These are phyloP conservation scores for Xestia ashworthii DNA, from an alignment of 2,888 invertebrate species.

Conservation along the genomic window DNA sequence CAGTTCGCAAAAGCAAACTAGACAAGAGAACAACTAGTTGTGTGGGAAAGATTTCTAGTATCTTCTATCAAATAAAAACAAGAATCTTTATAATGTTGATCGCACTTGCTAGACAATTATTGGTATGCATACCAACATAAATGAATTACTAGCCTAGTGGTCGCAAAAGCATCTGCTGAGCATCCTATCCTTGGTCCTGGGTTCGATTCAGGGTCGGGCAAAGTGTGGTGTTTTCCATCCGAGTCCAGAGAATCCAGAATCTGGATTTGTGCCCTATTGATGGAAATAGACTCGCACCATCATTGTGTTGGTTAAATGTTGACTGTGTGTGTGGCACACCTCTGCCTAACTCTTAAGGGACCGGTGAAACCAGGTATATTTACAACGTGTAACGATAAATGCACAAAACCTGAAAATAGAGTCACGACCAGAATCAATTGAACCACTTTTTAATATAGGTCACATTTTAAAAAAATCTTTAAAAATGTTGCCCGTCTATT, in stretches of 20 bases:
- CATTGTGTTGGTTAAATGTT: no score
- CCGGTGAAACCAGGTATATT: no score
- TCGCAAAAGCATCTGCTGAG: background rate
- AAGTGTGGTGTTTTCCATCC: background rate
- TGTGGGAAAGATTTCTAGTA: background rate
- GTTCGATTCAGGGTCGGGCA: background rate
- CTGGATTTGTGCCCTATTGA: background rate
- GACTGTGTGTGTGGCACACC: no score
- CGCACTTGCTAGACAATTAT: background rate
- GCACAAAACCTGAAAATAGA: no score
- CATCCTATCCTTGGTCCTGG: background rate
- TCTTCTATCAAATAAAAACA: background rate
- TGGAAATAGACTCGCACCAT: no score
- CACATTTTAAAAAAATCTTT: no score
- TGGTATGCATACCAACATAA: background rate
- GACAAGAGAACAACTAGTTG: background rate
- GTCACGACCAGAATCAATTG: no score
- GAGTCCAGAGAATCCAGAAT: background rate
- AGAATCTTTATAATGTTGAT: conserved; percentile 1
- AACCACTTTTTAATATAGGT: no score
- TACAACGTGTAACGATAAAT: no score
- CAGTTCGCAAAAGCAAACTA: background rate
- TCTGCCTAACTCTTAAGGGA: no score
- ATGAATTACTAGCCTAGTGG: background rate
- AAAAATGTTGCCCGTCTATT: no score